These are phyloP conservation scores for Syrista parreyssii DNA, from an alignment of 2,888 invertebrate genomes.

Conservation along the genomic window DNA sequence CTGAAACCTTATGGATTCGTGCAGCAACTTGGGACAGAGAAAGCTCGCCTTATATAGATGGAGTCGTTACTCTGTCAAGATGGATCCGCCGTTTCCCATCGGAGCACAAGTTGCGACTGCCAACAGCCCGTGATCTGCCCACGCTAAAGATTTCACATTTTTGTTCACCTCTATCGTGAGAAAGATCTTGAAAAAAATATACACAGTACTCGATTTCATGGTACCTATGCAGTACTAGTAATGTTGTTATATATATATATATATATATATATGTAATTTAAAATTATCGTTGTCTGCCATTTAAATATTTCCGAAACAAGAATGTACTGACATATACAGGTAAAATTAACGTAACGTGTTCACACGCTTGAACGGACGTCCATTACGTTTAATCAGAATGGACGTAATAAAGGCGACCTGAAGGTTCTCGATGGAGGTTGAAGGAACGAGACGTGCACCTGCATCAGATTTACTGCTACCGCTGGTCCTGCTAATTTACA, in stretches of 20 bases:
- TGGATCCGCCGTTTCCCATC: slow-evolving; percentile 7
- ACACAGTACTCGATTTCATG: background rate
- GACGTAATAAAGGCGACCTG: slow-evolving; percentile 41
- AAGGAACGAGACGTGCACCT: background rate
- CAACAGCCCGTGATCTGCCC: background rate
- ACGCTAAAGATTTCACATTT: background rate
- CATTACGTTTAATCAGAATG: slow-evolving; percentile 41
- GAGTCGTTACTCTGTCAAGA: slow-evolving; percentile 23
- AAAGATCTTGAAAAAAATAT: background rate
- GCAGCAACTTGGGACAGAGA: slow-evolving; percentile 20
- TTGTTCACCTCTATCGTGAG: background rate
- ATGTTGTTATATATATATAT: too few species aligned
- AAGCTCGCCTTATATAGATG: slow-evolving; percentile 35
- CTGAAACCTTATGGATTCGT: background rate
- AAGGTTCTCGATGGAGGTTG: slow-evolving; percentile 3
- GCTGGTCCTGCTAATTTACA: background rate
- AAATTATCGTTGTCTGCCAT: background rate
- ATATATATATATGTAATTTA: background rate
- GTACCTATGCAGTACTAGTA: background rate
- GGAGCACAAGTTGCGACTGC: slow-evolving; percentile 12
- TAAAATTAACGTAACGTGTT: slow-evolving; percentile 38
- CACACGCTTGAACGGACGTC: slow-evolving; percentile 36
- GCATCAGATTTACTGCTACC: background rate
- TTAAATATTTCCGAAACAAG: background rate
- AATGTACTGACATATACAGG: background rate